Base-by-base conservation (phyloP, 2,797 vertebrate genomes). In the Leptodactylus fallax region DNA sequence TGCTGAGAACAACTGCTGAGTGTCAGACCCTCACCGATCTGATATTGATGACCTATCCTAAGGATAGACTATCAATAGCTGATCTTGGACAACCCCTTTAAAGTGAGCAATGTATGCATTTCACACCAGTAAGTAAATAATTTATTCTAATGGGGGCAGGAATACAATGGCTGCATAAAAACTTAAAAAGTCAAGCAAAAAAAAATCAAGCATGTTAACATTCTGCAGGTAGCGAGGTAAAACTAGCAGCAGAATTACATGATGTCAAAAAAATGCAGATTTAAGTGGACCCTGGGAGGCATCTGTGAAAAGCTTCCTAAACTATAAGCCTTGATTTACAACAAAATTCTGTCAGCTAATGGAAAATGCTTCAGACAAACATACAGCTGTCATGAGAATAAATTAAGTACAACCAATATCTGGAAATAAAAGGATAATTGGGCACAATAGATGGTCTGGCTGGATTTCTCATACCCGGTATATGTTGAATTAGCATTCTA, bases 401-500 rank as follows among this genome's bases (percentile, higher is more conserved):
- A 81, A 81, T 60, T 81, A 63, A 49, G 58, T 17, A 49, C 27
- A 47, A 63, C 13, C 19, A 27, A 55, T 51, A n/a, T 71, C 25
- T 11, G 21, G 19, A 36, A 53, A 71, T 10, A 69, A 60, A 79
- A 60, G 56, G 23, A 79, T 79, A 79, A 79, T 60, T 56, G 56
- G 53, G 49, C 72, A 58, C 53, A 79, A 36, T 36, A 60, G 23
- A 27, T 56, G n/a, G 79, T 74, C 23, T 58, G 56, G 51, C 71
- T 74, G 55, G 58, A 63, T 45, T 23, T 45, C 6, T 71, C 25
- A 0, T 17, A 8, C 53, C 11, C 12, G 17, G 25, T 58, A 74
- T 60, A 60, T 53, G 9, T 61, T 84, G 45, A 36, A 47, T 76
- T 60, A 61, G 49, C 71, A 83, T 69, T 85, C 51, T 79, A 67